Conservation (phyloP, 2,888 invertebrate genomes). For the Graphium colonna region DNA sequence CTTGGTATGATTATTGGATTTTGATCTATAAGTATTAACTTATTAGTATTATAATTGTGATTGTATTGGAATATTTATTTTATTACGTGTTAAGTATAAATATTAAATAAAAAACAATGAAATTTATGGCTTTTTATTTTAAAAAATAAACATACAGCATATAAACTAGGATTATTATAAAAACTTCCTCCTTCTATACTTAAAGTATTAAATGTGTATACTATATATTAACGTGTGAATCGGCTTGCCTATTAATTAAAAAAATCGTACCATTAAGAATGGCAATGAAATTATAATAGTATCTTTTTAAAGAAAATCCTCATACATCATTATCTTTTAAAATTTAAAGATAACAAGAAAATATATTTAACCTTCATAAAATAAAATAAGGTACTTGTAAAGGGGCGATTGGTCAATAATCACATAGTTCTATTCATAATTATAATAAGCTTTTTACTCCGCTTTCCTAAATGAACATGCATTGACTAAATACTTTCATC, state of each 20-base stretch:
- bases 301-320: too few relatives aligned
- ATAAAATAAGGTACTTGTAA: too few relatives aligned
- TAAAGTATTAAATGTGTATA: conserved; percentile 1
- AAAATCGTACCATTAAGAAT: neutral
- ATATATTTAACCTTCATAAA: too few relatives aligned
- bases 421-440: too few relatives aligned
- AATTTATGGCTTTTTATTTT: conserved; percentile 8
- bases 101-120: conserved; percentile 21
- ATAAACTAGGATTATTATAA: neutral
- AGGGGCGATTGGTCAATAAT: too few relatives aligned
- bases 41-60: conserved; percentile 52
- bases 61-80: conserved; percentile 33
- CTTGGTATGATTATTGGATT: conserved; percentile 16
- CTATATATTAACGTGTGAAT: conserved; percentile 17
- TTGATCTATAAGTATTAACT: conserved; percentile 35
- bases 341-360: too few relatives aligned
- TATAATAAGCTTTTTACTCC: too few relatives aligned
- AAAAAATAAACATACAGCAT: conserved; percentile 10
- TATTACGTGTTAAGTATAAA: conserved; percentile 25
- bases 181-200: neutral
- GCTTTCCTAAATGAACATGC: too few relatives aligned
- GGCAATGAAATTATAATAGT: too few relatives aligned
- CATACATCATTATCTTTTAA: too few relatives aligned
- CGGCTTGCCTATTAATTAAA: neutral
- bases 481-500: too few relatives aligned